Evolutionary conservation across 2,797 vertebrate genomes (phyloP).

Genomic region (Mus caroli): DNA sequence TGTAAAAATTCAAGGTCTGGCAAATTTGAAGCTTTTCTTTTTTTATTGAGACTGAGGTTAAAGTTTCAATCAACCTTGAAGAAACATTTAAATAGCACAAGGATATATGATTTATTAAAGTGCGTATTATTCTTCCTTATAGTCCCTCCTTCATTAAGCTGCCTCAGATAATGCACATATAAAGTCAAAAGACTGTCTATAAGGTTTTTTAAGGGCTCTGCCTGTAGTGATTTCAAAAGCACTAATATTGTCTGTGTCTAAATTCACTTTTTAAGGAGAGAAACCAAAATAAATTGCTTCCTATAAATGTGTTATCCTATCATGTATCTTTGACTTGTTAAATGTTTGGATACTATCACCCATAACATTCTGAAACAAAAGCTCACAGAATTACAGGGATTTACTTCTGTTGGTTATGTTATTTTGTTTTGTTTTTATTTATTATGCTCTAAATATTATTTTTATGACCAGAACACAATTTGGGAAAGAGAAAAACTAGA

Average conservation of each 20-base stretch:
- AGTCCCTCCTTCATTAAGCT: constrained; percentile 90
- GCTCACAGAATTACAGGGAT: not conserved
- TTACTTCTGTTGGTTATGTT: constrained; percentile 38
- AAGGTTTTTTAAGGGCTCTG: constrained; percentile 63
- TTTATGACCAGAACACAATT: constrained; percentile 20
- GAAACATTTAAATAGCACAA: constrained; percentile 97
- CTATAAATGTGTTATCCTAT: not conserved
- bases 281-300: constrained; percentile 63
- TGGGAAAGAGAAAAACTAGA: constrained; percentile 13
- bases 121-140: constrained; percentile 90
- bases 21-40: constrained; percentile 97
- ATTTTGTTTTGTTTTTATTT: not conserved
- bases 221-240: constrained; percentile 68
- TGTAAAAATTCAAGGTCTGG: constrained; percentile 99
- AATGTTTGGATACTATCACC: not conserved
- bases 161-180: constrained; percentile 87
- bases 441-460: not conserved
- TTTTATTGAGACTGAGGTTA: constrained; percentile 98
- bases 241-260: constrained; percentile 60
- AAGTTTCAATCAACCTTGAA: constrained; percentile 99
- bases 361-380: constrained; percentile 7
- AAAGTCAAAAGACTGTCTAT: constrained; percentile 85
- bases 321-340: constrained; percentile 44
- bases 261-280: constrained; percentile 49
- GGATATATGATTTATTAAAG: constrained; percentile 95